phyloP scores from a whole-genome alignment of 2,888 invertebrate species.

The Plagiodera versicolora region DNA sequence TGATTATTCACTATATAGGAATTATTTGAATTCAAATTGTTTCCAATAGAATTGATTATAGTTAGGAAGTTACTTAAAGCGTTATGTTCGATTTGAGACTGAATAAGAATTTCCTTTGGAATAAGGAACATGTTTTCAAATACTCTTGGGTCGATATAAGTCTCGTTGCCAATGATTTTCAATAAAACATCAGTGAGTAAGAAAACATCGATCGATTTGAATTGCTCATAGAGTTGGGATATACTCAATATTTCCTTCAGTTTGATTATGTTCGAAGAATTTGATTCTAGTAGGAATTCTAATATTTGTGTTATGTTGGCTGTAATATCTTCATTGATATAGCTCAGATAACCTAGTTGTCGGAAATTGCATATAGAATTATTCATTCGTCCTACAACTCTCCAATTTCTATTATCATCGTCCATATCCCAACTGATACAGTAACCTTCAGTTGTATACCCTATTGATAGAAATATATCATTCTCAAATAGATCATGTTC shows the following conservation, averaged over 20 bases:
- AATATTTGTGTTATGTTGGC: constrained; percentile 19
- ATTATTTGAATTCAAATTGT: background rate
- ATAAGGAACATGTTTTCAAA: constrained; percentile 23
- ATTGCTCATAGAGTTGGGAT: constrained; percentile 19
- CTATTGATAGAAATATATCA: background rate
- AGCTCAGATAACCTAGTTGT: background rate
- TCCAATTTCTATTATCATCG: background rate
- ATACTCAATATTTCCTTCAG: constrained; percentile 20
- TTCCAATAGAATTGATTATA: background rate
- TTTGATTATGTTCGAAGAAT: constrained; percentile 12
- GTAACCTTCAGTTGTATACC: background rate
- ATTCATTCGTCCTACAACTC: background rate
- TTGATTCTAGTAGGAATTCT: constrained; percentile 4
- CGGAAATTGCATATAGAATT: background rate
- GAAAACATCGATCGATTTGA: constrained; percentile 24
- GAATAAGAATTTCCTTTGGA: background rate
- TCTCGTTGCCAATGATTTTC: constrained; percentile 7
- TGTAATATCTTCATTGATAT: background rate
- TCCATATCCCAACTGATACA: background rate
- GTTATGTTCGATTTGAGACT: constrained; percentile 12
- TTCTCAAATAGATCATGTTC: background rate
- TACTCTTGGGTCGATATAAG: constrained; percentile 15
- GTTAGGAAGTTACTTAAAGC: constrained; percentile 3
- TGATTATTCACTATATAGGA: background rate
- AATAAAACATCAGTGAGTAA: constrained; percentile 16